phyloP scores from a whole-genome alignment of 1,140 invertebrate genomes.

The Matsumurasca onukii region DNA sequence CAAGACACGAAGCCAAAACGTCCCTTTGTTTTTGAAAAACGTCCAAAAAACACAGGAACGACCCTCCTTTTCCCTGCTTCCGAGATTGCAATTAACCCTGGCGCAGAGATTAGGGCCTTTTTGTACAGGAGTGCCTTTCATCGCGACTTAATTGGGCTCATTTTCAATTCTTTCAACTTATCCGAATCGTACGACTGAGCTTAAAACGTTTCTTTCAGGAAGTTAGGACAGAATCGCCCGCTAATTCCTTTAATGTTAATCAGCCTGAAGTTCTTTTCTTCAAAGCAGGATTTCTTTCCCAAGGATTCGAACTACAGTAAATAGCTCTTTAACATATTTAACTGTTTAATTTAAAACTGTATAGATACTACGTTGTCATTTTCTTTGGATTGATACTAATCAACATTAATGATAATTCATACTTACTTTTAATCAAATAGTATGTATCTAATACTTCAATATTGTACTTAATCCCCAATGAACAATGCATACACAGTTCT shows the following conservation, averaged over 20 bases:
- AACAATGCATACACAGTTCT: too few relatives aligned
- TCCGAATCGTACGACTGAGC: conserved; percentile 4
- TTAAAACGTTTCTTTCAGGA: not conserved
- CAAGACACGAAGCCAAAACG: conserved; percentile 25
- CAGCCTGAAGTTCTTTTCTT: conserved; percentile 17
- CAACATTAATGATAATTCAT: too few relatives aligned
- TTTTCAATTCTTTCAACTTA: conserved; percentile 25
- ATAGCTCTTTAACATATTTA: too few relatives aligned
- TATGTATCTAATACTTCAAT: too few relatives aligned
- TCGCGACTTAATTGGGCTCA: conserved; percentile 21
- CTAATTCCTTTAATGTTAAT: conserved; percentile 26
- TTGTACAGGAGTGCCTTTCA: conserved; percentile 20
- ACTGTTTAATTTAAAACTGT: too few relatives aligned
- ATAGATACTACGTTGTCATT: too few relatives aligned
- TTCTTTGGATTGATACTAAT: too few relatives aligned
- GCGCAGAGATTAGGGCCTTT: conserved; percentile 10
- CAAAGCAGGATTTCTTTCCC: conserved; percentile 14
- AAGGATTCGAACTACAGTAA: too few relatives aligned
- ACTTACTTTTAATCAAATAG: too few relatives aligned
- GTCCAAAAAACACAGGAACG: conserved; percentile 5
- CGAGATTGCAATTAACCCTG: conserved; percentile 11
- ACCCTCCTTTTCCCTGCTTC: conserved; percentile 12
- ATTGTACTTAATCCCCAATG: too few relatives aligned
- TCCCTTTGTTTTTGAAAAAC: conserved; percentile 26
- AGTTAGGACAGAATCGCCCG: conserved; percentile 12